phyloP scores from a whole-genome alignment of 2,888 invertebrate species.

The Noctua pronuba region DNA sequence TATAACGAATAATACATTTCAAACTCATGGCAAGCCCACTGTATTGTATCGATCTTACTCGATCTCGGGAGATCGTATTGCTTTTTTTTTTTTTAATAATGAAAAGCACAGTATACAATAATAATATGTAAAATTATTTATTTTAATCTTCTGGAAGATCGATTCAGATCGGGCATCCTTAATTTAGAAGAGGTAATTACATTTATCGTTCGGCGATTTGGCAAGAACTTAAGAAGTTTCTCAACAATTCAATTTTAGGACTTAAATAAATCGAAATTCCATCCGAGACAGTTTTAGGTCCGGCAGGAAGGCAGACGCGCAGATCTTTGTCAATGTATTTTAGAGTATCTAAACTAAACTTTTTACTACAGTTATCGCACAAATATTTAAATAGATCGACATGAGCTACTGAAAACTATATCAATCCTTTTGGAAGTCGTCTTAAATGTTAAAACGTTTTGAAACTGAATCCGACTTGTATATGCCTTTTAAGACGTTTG shows the following conservation, averaged over 20 bases:
- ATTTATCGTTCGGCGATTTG: background rate
- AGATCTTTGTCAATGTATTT: background rate
- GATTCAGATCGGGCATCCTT: too few relatives aligned
- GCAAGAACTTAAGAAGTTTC: background rate
- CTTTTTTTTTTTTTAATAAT: too few relatives aligned
- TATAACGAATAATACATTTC: too few relatives aligned
- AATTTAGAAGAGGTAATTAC: background rate
- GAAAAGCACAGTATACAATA: too few relatives aligned
- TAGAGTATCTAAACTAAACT: too few relatives aligned
- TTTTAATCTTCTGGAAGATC: too few relatives aligned
- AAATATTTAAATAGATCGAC: background rate
- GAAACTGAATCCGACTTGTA: background rate
- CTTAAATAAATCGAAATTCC: background rate
- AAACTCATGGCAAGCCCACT: too few relatives aligned
- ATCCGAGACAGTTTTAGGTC: background rate
- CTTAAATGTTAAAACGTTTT: background rate
- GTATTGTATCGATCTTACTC: too few relatives aligned
- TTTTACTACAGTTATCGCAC: background rate
- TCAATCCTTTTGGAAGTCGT: background rate
- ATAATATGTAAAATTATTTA: too few relatives aligned
- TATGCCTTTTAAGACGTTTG: background rate
- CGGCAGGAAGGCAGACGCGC: background rate
- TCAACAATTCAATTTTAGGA: background rate
- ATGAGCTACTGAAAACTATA: background rate
- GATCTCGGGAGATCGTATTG: too few relatives aligned